phyloP scores from a whole-genome alignment of 2,888 invertebrate species.

The Yponomeuta malinellus region DNA sequence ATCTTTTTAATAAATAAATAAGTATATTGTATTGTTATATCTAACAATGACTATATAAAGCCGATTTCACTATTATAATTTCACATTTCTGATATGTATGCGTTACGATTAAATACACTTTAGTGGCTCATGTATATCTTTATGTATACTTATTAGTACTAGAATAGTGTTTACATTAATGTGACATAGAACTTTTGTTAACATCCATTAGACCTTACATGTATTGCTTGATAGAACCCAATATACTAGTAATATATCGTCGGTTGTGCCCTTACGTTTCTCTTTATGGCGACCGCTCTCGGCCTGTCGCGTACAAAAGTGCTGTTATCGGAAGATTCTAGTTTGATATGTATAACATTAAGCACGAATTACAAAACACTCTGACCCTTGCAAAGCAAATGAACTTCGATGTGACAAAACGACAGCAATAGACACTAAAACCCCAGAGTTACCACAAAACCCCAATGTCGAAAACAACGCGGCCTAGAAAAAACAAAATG shows the following conservation, averaged over 20 bases:
- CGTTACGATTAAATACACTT: constrained; percentile 32
- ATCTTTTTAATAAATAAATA: constrained; percentile 49
- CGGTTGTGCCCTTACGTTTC: constrained; percentile 6
- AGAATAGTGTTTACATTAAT: constrained; percentile 16
- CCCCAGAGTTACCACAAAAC: background rate
- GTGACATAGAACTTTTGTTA: background rate
- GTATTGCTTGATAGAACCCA: constrained; percentile 6
- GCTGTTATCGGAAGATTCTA: constrained; percentile 7
- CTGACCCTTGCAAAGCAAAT: background rate
- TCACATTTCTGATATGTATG: constrained; percentile 66
- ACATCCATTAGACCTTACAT: constrained; percentile 10
- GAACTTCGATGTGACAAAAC: constrained; percentile 6
- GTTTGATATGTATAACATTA: background rate
- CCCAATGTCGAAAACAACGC: too few relatives aligned
- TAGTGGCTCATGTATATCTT: background rate
- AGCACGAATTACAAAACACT: constrained; percentile 6
- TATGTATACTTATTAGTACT: constrained; percentile 13
- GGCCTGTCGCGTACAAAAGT: background rate
- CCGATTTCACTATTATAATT: constrained; percentile 32
- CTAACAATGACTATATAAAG: constrained; percentile 29
- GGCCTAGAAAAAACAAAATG: too few relatives aligned
- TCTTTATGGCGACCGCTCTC: background rate
- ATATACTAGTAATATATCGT: constrained; percentile 4
- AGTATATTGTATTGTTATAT: background rate
- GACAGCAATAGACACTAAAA: background rate